These are phyloP conservation scores for Chlamydotis undulata DNA, from an alignment of 2,113 vertebrate genomes.

Conservation along the genomic window DNA sequence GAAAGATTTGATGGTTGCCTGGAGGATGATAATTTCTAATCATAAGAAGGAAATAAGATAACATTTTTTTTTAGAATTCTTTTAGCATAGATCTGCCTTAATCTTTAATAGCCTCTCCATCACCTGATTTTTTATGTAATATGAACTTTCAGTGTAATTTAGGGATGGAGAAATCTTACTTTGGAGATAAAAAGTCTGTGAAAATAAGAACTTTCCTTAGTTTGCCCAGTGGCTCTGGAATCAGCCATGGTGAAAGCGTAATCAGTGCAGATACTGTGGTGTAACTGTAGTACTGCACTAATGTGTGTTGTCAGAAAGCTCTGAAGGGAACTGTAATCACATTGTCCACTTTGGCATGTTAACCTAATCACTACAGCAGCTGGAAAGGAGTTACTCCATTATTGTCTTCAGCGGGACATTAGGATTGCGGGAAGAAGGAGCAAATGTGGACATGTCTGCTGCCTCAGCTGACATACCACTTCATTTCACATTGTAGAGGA, in stretches of 20 bases:
- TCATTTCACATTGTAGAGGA: neutral
- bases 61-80: neutral
- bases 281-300: neutral
- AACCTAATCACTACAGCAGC: neutral
- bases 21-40: neutral
- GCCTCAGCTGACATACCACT: neutral
- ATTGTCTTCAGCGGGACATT: neutral
- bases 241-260: fast-evolving
- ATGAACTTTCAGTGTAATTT: neutral
- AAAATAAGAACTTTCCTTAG: neutral
- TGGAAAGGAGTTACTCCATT: neutral
- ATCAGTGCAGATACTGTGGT: neutral
- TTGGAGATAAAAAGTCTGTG: neutral
- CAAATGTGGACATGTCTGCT: neutral
- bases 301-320: neutral
- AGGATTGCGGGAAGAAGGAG: neutral
- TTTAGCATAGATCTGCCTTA: neutral
- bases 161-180: neutral
- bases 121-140: neutral
- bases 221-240: neutral
- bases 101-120: neutral
- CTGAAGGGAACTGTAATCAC: neutral
- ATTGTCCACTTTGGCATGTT: neutral
- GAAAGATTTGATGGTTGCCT: neutral
- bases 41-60: neutral